These are phyloP conservation scores for Hypsibius dujardini DNA, from an alignment of 1,140 invertebrate genomes.

Conservation along the genomic window DNA sequence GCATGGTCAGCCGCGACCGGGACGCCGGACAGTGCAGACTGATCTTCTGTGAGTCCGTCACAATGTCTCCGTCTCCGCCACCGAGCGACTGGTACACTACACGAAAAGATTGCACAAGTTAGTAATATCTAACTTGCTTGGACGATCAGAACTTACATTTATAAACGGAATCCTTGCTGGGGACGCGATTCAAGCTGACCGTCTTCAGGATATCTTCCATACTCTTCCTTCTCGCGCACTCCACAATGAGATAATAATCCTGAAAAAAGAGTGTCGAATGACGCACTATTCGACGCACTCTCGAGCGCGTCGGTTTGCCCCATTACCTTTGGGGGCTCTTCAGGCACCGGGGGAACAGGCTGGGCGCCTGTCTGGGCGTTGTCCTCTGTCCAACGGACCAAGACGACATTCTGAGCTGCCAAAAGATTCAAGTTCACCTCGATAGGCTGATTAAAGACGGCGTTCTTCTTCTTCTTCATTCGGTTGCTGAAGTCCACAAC, in stretches of 20 bases:
- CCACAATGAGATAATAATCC: background rate
- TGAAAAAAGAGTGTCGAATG: background rate
- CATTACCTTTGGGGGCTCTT: conserved; percentile 8
- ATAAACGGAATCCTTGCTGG: background rate
- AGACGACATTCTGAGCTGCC: background rate
- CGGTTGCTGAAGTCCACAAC: conserved; percentile 16
- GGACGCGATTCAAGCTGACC: background rate
- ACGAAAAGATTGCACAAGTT: background rate
- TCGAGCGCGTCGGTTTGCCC: background rate
- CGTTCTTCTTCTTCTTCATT: conserved; percentile 16
- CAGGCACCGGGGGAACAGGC: background rate
- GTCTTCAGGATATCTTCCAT: conserved; percentile 7
- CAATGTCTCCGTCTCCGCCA: background rate
- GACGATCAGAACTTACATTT: background rate
- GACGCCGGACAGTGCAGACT: conserved; percentile 14
- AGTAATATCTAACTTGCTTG: too few species aligned
- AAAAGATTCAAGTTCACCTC: background rate
- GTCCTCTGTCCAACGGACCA: conserved; percentile 16
- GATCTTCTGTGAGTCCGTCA: conserved; percentile 12
- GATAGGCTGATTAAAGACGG: conserved; percentile 1
- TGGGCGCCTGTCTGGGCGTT: background rate
- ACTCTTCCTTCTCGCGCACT: background rate
- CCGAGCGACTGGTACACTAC: conserved; percentile 8
- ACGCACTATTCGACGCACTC: background rate
- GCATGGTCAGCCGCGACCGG: background rate